These are phyloP conservation scores for Parapsyche elsis DNA, from an alignment of 1,140 invertebrate genomes.

Conservation along the genomic window DNA sequence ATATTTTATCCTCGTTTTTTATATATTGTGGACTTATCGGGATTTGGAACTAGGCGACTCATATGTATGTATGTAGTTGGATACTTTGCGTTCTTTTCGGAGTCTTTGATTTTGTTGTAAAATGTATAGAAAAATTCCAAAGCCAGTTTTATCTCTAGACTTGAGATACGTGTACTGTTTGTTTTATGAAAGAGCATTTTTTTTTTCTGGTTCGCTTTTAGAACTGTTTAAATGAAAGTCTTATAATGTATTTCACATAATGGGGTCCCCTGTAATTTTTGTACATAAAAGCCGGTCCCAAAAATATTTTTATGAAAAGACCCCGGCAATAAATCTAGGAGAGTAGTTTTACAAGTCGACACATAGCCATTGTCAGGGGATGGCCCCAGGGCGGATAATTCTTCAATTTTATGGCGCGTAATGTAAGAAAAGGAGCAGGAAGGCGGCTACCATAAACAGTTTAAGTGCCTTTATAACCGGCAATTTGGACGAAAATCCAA, in stretches of 20 bases:
- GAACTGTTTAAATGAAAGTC: slow-evolving; percentile 1
- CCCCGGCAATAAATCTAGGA: not conserved
- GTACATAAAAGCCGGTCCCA: slow-evolving; percentile 17
- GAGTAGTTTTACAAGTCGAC: slow-evolving; percentile 11
- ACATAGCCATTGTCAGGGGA: slow-evolving; percentile 1
- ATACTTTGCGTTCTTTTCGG: too few relatives aligned
- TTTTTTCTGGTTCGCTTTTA: not conserved
- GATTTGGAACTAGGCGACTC: too few relatives aligned
- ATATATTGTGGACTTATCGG: too few relatives aligned
- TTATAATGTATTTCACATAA: not conserved
- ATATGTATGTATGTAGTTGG: too few relatives aligned
- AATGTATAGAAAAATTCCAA: too few relatives aligned
- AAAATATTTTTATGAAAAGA: slow-evolving; percentile 26
- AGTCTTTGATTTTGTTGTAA: too few relatives aligned
- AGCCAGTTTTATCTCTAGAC: too few relatives aligned
- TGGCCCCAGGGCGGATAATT: not conserved
- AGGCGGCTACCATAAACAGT: slow-evolving; percentile 48
- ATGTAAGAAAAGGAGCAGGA: slow-evolving; percentile 1
- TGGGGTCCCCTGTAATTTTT: slow-evolving; percentile 7
- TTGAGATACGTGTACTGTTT: too few relatives aligned
- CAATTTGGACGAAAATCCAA: slow-evolving; percentile 40
- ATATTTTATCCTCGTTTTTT: too few relatives aligned
- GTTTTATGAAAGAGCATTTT: too few relatives aligned
- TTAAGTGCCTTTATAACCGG: slow-evolving; percentile 39
- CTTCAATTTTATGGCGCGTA: slow-evolving; percentile 15